Base-by-base conservation (phyloP, 2,888 invertebrate species). In the Brachycybe producta region DNA sequence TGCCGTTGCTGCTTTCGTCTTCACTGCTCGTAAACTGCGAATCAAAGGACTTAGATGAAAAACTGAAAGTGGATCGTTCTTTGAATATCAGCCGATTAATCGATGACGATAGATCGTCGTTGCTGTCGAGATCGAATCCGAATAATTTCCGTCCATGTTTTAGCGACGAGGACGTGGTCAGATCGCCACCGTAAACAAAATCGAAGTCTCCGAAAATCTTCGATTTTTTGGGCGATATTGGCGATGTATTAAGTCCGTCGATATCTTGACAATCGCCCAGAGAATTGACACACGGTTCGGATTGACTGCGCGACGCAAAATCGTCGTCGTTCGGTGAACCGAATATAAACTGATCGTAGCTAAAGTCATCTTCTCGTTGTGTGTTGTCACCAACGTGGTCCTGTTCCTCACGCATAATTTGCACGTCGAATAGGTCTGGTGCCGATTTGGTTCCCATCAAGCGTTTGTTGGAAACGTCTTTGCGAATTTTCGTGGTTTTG, bases 1-100 rank as follows among this genome's bases (percentile, higher is more conserved):
- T 54, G 52, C 45, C 53, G 50, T 51, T 55, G 53, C 47, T 55
- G 55, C 30, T 53, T 42, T 19, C 24, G 5, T 21, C 23, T 15
- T 17, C 21, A 24, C 26, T 42, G 24, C n/a, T 15, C 15, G 19
- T 42, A 28, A 42, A 42, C n/a, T 27, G 42, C 3, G 42, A 42
- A 26, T 24, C 27, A 11, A 42, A 27, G 13, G 42, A 24, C 15
- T 23, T 23, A 17, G 27, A 42, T 19, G 19, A 42, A n/a, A n/a
- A n/a, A n/a, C n/a, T n/a, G n/a, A n/a, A n/a, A n/a, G n/a, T n/a
- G n/a, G n/a, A n/a, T n/a, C n/a, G n/a, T n/a, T n/a, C n/a, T n/a
- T n/a, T n/a, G n/a, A n/a, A n/a, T n/a, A n/a, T n/a, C n/a, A n/a
- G n/a, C n/a, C n/a, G n/a, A n/a, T n/a, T n/a, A n/a, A n/a, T n/a